Base-by-base conservation (phyloP, 2,888 invertebrate species). In the Philereme transversata region DNA sequence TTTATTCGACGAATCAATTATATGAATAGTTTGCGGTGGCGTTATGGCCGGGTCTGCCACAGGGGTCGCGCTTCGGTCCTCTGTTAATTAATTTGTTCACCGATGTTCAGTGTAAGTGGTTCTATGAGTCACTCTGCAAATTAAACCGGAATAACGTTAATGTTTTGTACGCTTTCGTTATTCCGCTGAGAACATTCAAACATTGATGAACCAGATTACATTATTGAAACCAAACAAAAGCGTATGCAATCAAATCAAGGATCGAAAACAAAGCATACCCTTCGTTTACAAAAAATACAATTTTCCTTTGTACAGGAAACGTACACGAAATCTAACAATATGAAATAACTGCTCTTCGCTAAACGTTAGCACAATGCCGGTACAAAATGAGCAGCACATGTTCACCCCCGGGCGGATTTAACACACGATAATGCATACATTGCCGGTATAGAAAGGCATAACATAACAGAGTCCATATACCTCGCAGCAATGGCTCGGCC, bases 1-100 rank as follows among this genome's bases (percentile, higher is more conserved):
- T 83, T 80, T 73, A 73, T 51, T 54, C 65, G 58, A 53, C 46
- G 54, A 57, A 65, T 68, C 69, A 64, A 61, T 60, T 68, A 47
- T 64, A 60, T 62, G 63, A 63, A 65, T 63, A 66, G 66, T 70
- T 53, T 60, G 66, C 33, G 64, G 67, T 59, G 49, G 51, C 49
- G 54, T 51, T 73, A 68, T 67, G 66, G 64, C 62, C 64, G 52
- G 62, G 63, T 47, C 45, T 70, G 50, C 66, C 71, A 57, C 68
- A 68, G 59, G 72, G 70, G 53, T 65, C 62, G 62, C 58, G 64
- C 60, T 53, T 69, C 60, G 69, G 66, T 54, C 65, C 69, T 55
- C 47, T 67, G 59, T 68, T 69, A 49, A 66, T 73, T 65, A 68
- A 63, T 63, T 56, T 58, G 60, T 62, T 50, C 63, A 56, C 44